Base-by-base conservation (phyloP, 2,888 invertebrate species). In the Pyrgus malvae region DNA sequence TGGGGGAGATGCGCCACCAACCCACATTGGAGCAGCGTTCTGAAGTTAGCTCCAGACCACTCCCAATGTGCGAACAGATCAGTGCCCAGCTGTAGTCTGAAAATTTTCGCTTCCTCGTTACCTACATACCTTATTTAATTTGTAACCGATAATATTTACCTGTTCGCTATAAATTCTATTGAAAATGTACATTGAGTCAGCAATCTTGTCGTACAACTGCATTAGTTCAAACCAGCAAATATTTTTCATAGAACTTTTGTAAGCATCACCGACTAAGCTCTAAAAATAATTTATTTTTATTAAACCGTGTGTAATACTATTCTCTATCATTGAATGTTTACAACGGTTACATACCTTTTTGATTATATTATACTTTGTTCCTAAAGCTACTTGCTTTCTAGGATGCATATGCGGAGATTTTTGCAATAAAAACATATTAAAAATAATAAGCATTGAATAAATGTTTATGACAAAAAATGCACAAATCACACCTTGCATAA, bases 131-230 rank as follows among this genome's bases (percentile, higher is more conserved):
- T 16, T 8, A 11, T 16, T 35, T 16, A 14, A 35, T 35, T 31
- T n/a, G 12, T 2, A 35, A 19, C 7, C 21, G 6, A 21, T 4
- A 3, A 21, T 3, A 16, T 37, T 37, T 66, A 83, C 83, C 73
- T 82, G 83, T 25, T 67, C 67, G 46, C 74, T 67, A 58, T 80
- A 83, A 27, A 83, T 81, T 59, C 72, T 61, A 60, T 83, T 81
- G 44, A 81, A 83, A 17, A 78, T 44, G 56, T 68, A 65, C 51
- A 80, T 61, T 44, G 75, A 74, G 48, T 83, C 83, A 2, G 78
- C 72, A 42, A 79, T 62, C 69, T 80, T 78, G 59, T 83, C 78
- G 61, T 83, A 84, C 49, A 83, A 80, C 66, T 78, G 74, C 82
- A 83, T 84, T 11, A 84, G 62, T 64, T 83, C 83, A 51, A 72